A percentile compares a stretch with the other conserved stretches of the same genome.
These are phyloP conservation scores for Hafferia zeledoni DNA, from an alignment of 2,797 vertebrate genomes.

Conservation along the genomic window DNA sequence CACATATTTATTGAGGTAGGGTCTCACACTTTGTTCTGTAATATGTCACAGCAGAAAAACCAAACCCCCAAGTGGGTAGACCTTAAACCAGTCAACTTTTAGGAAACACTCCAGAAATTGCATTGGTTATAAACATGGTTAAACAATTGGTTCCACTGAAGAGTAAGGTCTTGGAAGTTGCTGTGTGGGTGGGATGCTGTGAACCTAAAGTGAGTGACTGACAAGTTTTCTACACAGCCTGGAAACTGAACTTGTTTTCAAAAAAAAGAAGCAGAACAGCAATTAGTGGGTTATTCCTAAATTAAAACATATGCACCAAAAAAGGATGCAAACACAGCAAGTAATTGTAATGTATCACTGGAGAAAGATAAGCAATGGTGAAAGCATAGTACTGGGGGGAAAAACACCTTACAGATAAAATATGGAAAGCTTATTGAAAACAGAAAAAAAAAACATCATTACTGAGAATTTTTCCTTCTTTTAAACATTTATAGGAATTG, in stretches of 20 bases:
- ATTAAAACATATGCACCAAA: background rate
- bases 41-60: background rate
- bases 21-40: background rate
- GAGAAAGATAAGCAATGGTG: background rate
- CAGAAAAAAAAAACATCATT: background rate
- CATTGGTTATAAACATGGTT: background rate
- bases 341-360: accelerated
- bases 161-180: background rate
- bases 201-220: background rate
- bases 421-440: background rate
- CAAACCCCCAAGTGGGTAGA: background rate
- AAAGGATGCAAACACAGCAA: background rate
- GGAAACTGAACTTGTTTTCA: background rate
- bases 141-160: background rate
- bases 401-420: background rate
- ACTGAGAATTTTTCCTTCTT: background rate
- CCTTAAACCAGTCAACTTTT: background rate
- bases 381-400: background rate
- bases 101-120: background rate
- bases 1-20: background rate
- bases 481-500: background rate
- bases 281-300: background rate
- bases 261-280: background rate
- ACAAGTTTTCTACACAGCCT: background rate
- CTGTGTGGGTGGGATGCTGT: background rate